Evolutionary conservation across 2,797 vertebrate genomes (phyloP).

Genomic region (Eutrigla gurnardus): DNA sequence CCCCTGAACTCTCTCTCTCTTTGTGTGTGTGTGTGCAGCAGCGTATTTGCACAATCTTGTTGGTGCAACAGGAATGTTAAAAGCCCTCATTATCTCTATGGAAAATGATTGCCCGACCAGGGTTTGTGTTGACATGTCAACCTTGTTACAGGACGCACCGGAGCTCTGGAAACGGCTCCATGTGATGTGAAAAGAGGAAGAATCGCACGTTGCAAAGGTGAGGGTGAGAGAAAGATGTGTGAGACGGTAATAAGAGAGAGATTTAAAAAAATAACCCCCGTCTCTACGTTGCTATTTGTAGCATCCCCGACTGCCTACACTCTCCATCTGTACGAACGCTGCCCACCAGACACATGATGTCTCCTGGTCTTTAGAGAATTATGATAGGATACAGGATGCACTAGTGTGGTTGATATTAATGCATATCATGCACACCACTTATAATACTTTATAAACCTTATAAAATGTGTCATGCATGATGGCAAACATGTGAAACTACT

Average conservation of each 20-base stretch:
- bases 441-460: no score
- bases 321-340: slow-evolving; percentile 59
- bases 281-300: slow-evolving; percentile 63
- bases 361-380: background rate
- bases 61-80: slow-evolving; percentile 77
- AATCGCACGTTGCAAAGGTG: slow-evolving; percentile 20
- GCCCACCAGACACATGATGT: slow-evolving; percentile 52
- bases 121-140: slow-evolving; percentile 76
- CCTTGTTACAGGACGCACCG: slow-evolving; percentile 48
- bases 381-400: slow-evolving; percentile 29
- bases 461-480: no score
- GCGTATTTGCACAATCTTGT: slow-evolving; percentile 59
- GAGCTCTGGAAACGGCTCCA: slow-evolving; percentile 8
- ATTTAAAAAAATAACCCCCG: slow-evolving; percentile 54
- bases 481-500: no score
- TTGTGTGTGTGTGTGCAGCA: slow-evolving; percentile 6
- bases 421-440: background rate
- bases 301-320: slow-evolving; percentile 60
- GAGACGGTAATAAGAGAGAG: slow-evolving; percentile 53
- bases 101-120: slow-evolving; percentile 72
- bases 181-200: no score
- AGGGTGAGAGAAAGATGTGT: slow-evolving; percentile 39
- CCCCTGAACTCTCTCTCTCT: slow-evolving; percentile 15
- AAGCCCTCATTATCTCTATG: slow-evolving; percentile 77
- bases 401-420: slow-evolving; percentile 16